Evolutionary conservation across 2,113 vertebrate species (phyloP).

Genomic region (Pituophis catenifer): DNA sequence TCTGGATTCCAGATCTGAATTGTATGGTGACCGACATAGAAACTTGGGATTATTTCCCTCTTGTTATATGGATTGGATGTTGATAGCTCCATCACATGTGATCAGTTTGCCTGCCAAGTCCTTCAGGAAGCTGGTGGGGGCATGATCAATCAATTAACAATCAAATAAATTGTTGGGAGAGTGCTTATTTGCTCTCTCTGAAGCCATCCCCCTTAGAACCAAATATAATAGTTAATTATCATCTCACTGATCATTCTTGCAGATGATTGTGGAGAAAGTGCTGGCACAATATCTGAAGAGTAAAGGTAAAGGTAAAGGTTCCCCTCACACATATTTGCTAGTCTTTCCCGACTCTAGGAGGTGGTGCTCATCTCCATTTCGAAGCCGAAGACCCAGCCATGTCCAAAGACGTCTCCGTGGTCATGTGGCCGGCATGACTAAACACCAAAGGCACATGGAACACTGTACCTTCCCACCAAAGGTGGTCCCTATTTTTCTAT

Average conservation of each 20-base stretch:
- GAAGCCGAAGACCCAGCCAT: too few species aligned
- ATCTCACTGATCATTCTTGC: not conserved
- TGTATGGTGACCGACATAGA: not conserved
- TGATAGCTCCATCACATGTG: not conserved
- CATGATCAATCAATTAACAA: not conserved
- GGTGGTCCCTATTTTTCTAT: too few species aligned
- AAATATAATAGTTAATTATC: not conserved
- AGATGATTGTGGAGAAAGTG: not conserved
- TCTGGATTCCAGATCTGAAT: not conserved
- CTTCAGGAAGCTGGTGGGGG: not conserved
- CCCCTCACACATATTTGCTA: too few species aligned
- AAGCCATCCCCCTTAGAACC: not conserved
- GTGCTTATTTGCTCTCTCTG: not conserved
- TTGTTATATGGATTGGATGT: not conserved
- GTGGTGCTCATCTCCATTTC: too few species aligned
- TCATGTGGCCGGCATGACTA: too few species aligned
- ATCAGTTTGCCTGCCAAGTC: not conserved
- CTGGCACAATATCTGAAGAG: not conserved
- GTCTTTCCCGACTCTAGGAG: too few species aligned
- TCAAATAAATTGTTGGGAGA: not conserved
- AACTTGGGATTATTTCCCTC: not conserved
- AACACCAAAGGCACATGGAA: too few species aligned
- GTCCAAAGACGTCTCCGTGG: too few species aligned
- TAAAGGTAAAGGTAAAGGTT: too few species aligned
- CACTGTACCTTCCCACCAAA: too few species aligned